Conservation (phyloP, 1,140 invertebrate genomes). For the Drosophila hydei region DNA sequence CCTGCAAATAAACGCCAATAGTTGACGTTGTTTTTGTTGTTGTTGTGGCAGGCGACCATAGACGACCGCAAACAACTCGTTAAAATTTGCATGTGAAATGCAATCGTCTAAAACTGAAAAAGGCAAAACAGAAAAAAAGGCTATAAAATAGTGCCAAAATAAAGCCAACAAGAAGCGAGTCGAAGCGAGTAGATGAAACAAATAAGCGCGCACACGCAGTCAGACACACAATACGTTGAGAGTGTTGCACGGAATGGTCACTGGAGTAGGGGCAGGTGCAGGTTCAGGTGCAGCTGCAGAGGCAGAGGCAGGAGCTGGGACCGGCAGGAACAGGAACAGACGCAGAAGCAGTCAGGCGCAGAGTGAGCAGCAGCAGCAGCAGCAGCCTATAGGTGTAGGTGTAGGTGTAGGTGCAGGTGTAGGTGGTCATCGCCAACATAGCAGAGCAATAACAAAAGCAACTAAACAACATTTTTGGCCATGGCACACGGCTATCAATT, state of each 20-base stretch:
- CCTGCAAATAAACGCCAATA: slow-evolving; percentile 71
- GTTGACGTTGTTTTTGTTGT: slow-evolving; percentile 53
- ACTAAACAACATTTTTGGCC: slow-evolving; percentile 47
- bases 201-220: slow-evolving; percentile 27
- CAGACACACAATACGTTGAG: slow-evolving; percentile 28
- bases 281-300: background rate
- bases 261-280: background rate
- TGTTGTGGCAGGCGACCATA: slow-evolving; percentile 57
- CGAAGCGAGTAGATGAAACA: slow-evolving; percentile 12
- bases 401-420: slow-evolving; percentile 5
- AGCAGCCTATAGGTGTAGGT: background rate
- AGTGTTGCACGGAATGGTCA: background rate
- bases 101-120: slow-evolving; percentile 61
- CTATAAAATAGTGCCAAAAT: slow-evolving; percentile 26
- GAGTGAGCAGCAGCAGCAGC: slow-evolving; percentile 3
- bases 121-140: slow-evolving; percentile 13
- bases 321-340: too few species aligned
- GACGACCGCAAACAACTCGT: slow-evolving; percentile 74
- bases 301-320: background rate
- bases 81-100: slow-evolving; percentile 77
- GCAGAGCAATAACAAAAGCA: slow-evolving; percentile 23
- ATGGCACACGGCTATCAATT: slow-evolving; percentile 62
- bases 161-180: slow-evolving; percentile 24
- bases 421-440: background rate
- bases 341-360: too few species aligned